These are phyloP conservation scores for Epistrophella euchroma DNA, from an alignment of 2,888 invertebrate species.

Conservation along the genomic window DNA sequence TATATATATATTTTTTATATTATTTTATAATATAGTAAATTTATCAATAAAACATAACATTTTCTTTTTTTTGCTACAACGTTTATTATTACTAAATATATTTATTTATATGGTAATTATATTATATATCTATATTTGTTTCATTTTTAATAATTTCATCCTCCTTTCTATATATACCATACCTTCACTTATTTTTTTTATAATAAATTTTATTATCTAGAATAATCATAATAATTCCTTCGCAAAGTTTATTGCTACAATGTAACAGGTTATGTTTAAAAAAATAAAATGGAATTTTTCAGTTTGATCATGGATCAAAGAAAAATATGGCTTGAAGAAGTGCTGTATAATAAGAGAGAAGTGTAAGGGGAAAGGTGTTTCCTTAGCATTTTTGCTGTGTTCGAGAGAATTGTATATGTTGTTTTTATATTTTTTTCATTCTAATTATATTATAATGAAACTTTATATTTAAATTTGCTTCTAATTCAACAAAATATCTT, in stretches of 20 bases:
- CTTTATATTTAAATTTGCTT: conserved; percentile 30
- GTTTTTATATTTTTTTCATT: conserved; percentile 14
- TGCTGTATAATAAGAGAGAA: conserved; percentile 69
- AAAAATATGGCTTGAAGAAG: conserved; percentile 66
- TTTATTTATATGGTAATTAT: conserved; percentile 72
- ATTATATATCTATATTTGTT: conserved; percentile 60
- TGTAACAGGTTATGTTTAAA: conserved; percentile 38
- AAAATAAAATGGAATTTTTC: conserved; percentile 36
- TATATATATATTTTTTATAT: conserved; percentile 50
- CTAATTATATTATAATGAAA: conserved; percentile 38
- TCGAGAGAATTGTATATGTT: conserved; percentile 50
- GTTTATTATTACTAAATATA: conserved; percentile 79
- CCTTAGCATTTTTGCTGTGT: conserved; percentile 59
- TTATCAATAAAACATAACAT: conserved; percentile 73
- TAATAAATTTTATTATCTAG: conserved; percentile 64
- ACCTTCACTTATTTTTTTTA: conserved; percentile 41
- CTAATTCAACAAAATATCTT: conserved; percentile 81
- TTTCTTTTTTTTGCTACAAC: conserved; percentile 79
- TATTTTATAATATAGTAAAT: conserved; percentile 50
- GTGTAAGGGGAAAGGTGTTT: conserved; percentile 53
- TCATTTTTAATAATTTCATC: conserved; percentile 61
- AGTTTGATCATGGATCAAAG: conserved; percentile 60
- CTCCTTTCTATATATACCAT: conserved; percentile 60
- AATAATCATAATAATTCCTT: conserved; percentile 67
- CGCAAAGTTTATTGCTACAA: conserved; percentile 63